Conservation (phyloP, 2,113 vertebrate genomes). For the Pterophyllum scalare region DNA sequence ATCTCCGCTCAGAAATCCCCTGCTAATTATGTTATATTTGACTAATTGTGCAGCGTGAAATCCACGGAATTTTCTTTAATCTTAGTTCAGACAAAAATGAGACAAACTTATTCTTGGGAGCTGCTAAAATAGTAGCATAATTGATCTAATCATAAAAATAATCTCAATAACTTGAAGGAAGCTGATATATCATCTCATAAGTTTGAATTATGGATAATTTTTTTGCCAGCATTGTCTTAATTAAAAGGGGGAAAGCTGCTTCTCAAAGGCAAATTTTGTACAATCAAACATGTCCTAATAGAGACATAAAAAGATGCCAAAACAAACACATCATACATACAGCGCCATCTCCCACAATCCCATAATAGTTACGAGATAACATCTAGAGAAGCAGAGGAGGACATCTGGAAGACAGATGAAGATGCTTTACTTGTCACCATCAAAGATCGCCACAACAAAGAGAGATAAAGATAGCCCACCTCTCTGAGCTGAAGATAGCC, state of each 20-base stretch:
- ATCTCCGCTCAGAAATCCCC: no score
- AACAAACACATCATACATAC: conserved; percentile 11
- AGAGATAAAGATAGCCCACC: conserved; percentile 65
- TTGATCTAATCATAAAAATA: conserved; percentile 15
- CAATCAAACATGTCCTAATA: neutral
- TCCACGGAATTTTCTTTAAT: no score
- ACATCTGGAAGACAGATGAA: conserved; percentile 60
- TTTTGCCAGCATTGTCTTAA: neutral
- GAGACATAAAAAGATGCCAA: conserved; percentile 11
- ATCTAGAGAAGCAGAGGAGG: conserved; percentile 41
- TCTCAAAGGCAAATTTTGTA: neutral
- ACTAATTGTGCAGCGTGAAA: neutral
- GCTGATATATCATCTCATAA: conserved; percentile 25
- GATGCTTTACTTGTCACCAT: conserved; percentile 58
- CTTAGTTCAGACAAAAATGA: neutral
- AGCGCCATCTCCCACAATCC: neutral
- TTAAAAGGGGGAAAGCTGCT: neutral
- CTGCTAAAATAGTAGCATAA: conserved; percentile 6
- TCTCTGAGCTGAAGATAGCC: conserved; percentile 46
- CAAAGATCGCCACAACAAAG: conserved; percentile 64
- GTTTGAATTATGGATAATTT: neutral
- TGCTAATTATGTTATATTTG: no score
- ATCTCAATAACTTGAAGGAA: neutral
- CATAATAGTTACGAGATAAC: conserved; percentile 39
- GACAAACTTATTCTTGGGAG: neutral